phyloP scores from a whole-genome alignment of 2,797 vertebrate genomes.

The Percopsis omiscomaycus region DNA sequence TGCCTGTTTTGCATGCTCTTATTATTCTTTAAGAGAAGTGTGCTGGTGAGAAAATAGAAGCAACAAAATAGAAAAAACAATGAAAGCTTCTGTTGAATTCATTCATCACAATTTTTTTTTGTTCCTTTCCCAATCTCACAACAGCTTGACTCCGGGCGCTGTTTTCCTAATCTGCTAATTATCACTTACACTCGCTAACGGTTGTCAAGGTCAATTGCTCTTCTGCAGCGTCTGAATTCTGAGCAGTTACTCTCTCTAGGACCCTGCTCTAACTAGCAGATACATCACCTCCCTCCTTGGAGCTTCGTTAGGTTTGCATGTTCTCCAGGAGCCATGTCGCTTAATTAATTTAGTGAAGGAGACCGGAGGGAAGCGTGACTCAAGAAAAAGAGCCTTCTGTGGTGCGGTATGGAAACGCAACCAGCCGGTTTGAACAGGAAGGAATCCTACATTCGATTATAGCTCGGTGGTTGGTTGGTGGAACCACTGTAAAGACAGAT shows the following conservation, averaged over 20 bases:
- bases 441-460: slow-evolving; percentile 1
- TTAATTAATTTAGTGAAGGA: slow-evolving; percentile 57
- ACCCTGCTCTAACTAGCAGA: slow-evolving; percentile 72
- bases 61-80: background rate
- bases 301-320: slow-evolving; percentile 76
- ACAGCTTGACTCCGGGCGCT: slow-evolving; percentile 34
- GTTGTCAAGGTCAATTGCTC: slow-evolving; percentile 65
- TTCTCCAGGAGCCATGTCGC: slow-evolving; percentile 62
- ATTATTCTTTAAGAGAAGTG: background rate
- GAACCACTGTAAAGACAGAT: background rate
- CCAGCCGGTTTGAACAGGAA: slow-evolving; percentile 5
- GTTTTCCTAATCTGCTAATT: slow-evolving; percentile 61
- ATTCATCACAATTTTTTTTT: background rate
- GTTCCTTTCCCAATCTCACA: background rate
- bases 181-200: slow-evolving; percentile 38
- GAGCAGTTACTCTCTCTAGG: slow-evolving; percentile 51
- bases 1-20: background rate
- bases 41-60: background rate
- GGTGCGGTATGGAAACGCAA: slow-evolving; percentile 8
- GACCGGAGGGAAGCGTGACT: slow-evolving; percentile 36
- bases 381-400: slow-evolving; percentile 5
- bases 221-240: slow-evolving; percentile 40
- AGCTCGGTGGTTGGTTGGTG: slow-evolving; percentile 2
- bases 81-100: too few relatives aligned
- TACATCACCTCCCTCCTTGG: slow-evolving; percentile 65